These are phyloP conservation scores for Ranitomeya imitator DNA, from an alignment of 2,113 vertebrate species.

Conservation along the genomic window DNA sequence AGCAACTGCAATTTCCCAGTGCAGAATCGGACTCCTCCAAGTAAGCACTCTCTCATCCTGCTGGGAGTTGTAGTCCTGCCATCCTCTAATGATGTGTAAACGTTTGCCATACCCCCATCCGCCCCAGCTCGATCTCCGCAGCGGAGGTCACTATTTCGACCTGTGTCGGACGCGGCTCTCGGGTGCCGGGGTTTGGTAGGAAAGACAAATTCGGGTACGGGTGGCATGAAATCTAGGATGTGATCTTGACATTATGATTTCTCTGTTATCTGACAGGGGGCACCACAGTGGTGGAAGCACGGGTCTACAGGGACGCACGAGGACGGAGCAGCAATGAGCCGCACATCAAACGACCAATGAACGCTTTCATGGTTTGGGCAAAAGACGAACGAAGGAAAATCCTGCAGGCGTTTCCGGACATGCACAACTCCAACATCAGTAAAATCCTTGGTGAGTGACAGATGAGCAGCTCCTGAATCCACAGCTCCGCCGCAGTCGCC, in stretches of 20 bases:
- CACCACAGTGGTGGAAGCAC: constrained; percentile 91
- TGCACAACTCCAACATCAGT: constrained; percentile 99
- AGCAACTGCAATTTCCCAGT: too few species aligned
- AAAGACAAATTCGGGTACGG: too few species aligned
- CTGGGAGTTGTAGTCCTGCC: neutral
- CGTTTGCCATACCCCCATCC: too few species aligned
- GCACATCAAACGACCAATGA: constrained; percentile 99
- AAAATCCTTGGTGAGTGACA: constrained; percentile 92
- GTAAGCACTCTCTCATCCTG: neutral
- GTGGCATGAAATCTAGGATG: too few species aligned
- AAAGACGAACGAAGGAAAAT: constrained; percentile 98
- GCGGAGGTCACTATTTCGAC: too few species aligned
- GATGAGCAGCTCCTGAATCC: neutral
- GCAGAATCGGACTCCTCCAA: neutral
- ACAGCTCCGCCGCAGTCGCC: neutral
- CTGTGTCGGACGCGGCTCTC: too few species aligned
- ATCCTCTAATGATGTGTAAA: too few species aligned
- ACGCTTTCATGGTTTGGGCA: constrained; percentile 99
- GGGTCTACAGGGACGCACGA: constrained; percentile 93
- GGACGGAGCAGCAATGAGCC: constrained; percentile 95
- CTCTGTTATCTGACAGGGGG: constrained; percentile 94
- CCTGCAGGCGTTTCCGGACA: constrained; percentile 98
- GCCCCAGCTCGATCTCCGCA: too few species aligned
- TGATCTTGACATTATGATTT: neutral
- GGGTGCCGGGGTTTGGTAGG: too few species aligned